These are phyloP conservation scores for Atrina japonica DNA, from an alignment of 2,888 invertebrate species.

Conservation along the genomic window DNA sequence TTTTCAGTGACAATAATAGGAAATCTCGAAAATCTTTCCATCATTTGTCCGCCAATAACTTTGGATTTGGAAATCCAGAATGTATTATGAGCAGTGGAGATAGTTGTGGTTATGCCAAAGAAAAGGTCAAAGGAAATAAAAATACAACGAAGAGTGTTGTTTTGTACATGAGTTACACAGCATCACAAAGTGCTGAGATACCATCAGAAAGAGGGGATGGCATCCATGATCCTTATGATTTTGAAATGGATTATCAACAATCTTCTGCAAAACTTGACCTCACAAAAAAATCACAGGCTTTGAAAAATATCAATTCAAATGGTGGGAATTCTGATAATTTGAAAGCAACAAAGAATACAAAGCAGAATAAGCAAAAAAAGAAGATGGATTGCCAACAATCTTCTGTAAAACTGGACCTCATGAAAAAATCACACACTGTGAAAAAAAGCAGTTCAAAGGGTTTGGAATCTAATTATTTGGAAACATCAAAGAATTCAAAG, in stretches of 20 bases:
- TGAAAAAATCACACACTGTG: too few relatives aligned
- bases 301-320: too few relatives aligned
- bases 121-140: background rate
- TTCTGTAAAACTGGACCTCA: too few relatives aligned
- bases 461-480: too few relatives aligned
- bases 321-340: too few relatives aligned
- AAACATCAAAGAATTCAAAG: too few relatives aligned
- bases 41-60: background rate
- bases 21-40: background rate
- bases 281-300: too few relatives aligned
- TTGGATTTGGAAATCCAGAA: slow-evolving; percentile 7
- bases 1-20: background rate
- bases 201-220: slow-evolving; percentile 35
- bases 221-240: slow-evolving; percentile 64
- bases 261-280: background rate
- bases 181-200: slow-evolving; percentile 13
- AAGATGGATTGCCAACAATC: too few relatives aligned
- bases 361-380: too few relatives aligned
- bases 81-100: slow-evolving; percentile 16
- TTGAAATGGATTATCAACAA: slow-evolving; percentile 55
- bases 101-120: background rate
- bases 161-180: slow-evolving; percentile 39
- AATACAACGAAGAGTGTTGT: slow-evolving; percentile 23
- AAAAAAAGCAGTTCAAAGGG: too few relatives aligned
- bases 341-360: too few relatives aligned